Conservation (phyloP, 2,888 invertebrate species). For the Hymenopus coronatus region DNA sequence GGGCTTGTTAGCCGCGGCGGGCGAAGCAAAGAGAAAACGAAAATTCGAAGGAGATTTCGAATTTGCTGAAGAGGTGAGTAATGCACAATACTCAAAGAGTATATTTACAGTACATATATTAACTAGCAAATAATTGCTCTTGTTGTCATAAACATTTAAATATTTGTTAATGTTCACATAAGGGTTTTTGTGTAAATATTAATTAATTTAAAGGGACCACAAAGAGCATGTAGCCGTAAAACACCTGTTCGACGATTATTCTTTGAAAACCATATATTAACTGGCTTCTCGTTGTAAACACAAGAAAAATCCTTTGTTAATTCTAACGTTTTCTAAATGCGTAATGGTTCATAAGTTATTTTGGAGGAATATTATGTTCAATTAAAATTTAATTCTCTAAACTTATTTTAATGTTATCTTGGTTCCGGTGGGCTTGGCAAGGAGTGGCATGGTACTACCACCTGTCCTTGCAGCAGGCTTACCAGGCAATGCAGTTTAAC, state of each 20-base stretch:
- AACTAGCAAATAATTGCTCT: neutral
- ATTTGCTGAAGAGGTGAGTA: constrained; percentile 72
- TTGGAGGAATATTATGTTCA: neutral
- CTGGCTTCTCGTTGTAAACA: neutral
- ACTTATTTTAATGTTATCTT: neutral
- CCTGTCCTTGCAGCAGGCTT: neutral
- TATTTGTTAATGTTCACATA: neutral
- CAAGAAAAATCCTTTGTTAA: neutral
- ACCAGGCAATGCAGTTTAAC: neutral
- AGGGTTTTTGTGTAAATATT: neutral
- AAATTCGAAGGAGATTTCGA: constrained; percentile 77
- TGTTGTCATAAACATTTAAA: neutral
- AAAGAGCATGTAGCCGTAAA: neutral
- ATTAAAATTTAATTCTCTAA: neutral
- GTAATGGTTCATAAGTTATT: neutral
- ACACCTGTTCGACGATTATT: neutral
- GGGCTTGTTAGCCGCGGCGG: constrained; percentile 45
- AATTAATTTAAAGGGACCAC: neutral
- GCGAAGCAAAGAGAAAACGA: constrained; percentile 60
- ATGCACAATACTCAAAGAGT: neutral
- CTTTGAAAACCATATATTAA: neutral
- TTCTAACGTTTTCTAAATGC: neutral
- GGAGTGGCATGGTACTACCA: neutral
- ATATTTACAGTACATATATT: neutral
- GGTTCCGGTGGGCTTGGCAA: neutral